Conservation (phyloP, 2,888 invertebrate species). For the Anaspis maculata region DNA sequence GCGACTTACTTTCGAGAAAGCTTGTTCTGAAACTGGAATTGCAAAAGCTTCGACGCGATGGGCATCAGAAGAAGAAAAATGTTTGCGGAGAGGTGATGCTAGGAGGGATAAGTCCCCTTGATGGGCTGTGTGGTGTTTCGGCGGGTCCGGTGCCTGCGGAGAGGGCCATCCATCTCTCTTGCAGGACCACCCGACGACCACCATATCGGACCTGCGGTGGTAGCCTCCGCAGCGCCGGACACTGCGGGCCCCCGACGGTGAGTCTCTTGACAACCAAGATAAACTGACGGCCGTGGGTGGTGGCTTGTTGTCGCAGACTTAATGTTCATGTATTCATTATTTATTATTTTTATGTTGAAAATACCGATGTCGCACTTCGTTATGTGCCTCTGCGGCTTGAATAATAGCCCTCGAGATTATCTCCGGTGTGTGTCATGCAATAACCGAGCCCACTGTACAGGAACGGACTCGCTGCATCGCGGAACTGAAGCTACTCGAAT, state of each 20-base stretch:
- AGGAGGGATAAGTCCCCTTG: too few relatives aligned
- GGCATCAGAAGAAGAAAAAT: too few relatives aligned
- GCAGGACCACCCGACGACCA: constrained; percentile 35
- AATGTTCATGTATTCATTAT: constrained; percentile 39
- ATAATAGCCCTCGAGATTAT: constrained; percentile 24
- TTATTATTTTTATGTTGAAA: constrained; percentile 27
- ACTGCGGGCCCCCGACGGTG: constrained; percentile 34
- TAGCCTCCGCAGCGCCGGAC: constrained; percentile 32
- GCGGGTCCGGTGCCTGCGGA: constrained; percentile 27
- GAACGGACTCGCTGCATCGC: too few relatives aligned
- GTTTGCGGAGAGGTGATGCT: too few relatives aligned
- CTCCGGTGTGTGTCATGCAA: too few relatives aligned
- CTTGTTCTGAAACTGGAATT: too few relatives aligned
- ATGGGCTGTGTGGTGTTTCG: too few relatives aligned
- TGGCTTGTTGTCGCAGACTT: constrained; percentile 40
- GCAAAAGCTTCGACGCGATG: too few relatives aligned
- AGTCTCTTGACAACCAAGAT: constrained; percentile 36
- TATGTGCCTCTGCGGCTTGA: constrained; percentile 10
- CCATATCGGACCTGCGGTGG: too few relatives aligned
- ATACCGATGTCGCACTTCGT: constrained; percentile 16
- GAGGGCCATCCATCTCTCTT: constrained; percentile 31
- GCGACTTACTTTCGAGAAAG: too few relatives aligned
- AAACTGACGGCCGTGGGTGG: constrained; percentile 41
- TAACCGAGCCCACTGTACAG: too few relatives aligned
- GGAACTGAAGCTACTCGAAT: too few relatives aligned